Evolutionary conservation across 1,140 invertebrate genomes (phyloP).

Genomic region (Drosophila tropicalis): DNA sequence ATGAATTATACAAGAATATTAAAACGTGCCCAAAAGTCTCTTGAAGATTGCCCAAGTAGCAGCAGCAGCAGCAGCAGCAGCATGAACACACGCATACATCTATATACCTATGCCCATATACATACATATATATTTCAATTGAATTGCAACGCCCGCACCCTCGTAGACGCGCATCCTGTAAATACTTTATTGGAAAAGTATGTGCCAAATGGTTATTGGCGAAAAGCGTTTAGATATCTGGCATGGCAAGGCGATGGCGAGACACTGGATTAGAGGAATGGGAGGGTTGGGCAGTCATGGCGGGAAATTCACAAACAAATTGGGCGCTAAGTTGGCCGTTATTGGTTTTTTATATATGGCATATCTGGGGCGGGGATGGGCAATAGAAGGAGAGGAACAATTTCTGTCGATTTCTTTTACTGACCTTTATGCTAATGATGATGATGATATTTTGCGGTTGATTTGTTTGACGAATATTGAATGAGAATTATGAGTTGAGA

Average conservation of each 20-base stretch:
- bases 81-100: background rate
- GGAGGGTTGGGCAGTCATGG: too few relatives aligned
- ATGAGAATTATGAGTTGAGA: background rate
- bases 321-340: slow-evolving; percentile 77
- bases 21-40: slow-evolving; percentile 67
- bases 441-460: slow-evolving; percentile 11
- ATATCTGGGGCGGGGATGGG: background rate
- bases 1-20: slow-evolving; percentile 83
- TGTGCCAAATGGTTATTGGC: slow-evolving; percentile 77
- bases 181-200: slow-evolving; percentile 82
- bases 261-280: background rate
- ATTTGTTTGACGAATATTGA: background rate
- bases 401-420: slow-evolving; percentile 1
- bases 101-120: slow-evolving; percentile 31
- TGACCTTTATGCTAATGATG: slow-evolving; percentile 12
- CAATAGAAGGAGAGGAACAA: background rate
- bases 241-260: background rate
- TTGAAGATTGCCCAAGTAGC: slow-evolving; percentile 17
- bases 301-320: slow-evolving; percentile 56
- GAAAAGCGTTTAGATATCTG: background rate
- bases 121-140: slow-evolving; percentile 65
- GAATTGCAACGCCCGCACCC: slow-evolving; percentile 16
- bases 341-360: slow-evolving; percentile 61
- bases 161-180: slow-evolving; percentile 41
- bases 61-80: background rate